phyloP scores from a whole-genome alignment of 1,140 invertebrate genomes.

The Drosophila insularis region DNA sequence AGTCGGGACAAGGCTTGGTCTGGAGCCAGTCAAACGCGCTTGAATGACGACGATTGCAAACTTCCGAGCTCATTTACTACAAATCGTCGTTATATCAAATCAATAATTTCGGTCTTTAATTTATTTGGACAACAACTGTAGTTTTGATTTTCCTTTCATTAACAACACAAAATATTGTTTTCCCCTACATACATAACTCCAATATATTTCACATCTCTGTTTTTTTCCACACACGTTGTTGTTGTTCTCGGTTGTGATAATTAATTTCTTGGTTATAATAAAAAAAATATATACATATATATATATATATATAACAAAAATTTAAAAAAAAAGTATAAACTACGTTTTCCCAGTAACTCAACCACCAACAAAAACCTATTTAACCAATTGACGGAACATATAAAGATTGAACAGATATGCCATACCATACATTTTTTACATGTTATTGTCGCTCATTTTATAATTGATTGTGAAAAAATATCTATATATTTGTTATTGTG shows the following conservation, averaged over 20 bases:
- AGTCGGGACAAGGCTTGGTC: constrained; percentile 57
- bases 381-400: constrained; percentile 70
- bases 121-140: constrained; percentile 27
- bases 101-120: constrained; percentile 5
- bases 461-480: constrained; percentile 60
- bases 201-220: constrained; percentile 26
- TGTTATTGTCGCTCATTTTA: constrained; percentile 59
- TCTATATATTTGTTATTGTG: constrained; percentile 56
- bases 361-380: constrained; percentile 34
- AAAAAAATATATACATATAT: constrained; percentile 42
- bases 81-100: constrained; percentile 33
- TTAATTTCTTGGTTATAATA: constrained; percentile 48
- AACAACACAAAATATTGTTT: not conserved
- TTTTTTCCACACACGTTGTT: constrained; percentile 66
- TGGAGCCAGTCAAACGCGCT: constrained; percentile 58
- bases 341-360: constrained; percentile 48
- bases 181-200: not conserved
- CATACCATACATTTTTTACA: constrained; percentile 36
- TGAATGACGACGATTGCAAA: constrained; percentile 68
- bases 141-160: constrained; percentile 33
- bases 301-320: not conserved
- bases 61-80: constrained; percentile 37
- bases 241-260: constrained; percentile 66
- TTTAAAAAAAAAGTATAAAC: not conserved
- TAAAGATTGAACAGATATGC: constrained; percentile 54